These are phyloP conservation scores for Spea bombifrons DNA, from an alignment of 2,113 vertebrate genomes.

Conservation along the genomic window DNA sequence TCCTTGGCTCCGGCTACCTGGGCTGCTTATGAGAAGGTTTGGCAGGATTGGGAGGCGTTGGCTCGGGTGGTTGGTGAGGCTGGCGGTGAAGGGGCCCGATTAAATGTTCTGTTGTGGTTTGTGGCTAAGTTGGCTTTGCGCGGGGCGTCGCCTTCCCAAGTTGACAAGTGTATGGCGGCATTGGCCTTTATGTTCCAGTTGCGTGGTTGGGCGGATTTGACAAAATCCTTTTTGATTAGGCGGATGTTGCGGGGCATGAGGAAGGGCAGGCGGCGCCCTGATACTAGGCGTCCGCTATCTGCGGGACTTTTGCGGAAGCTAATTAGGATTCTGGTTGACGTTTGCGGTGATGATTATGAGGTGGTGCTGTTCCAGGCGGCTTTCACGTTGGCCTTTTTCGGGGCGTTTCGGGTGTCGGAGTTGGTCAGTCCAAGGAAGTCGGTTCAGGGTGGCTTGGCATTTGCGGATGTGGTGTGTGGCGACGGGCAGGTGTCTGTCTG, in stretches of 20 bases:
- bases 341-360: neutral
- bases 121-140: neutral
- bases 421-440: neutral
- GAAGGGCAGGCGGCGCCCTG: neutral
- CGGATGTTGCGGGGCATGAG: neutral
- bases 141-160: neutral
- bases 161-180: neutral
- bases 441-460: neutral
- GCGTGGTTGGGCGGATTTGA: neutral
- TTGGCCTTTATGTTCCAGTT: neutral
- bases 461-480: neutral
- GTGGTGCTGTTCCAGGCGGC: neutral
- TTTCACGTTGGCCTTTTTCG: neutral
- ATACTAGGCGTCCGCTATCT: neutral
- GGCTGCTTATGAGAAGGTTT: too few species aligned
- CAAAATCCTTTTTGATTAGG: neutral
- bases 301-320: neutral
- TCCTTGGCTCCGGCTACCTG: too few species aligned
- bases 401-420: neutral
- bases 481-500: neutral
- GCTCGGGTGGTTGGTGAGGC: too few species aligned
- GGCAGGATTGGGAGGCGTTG: too few species aligned
- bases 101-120: neutral
- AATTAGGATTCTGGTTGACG: neutral
- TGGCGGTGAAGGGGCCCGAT: too few species aligned